Percentiles rank a stretch among this genome's conserved stretches.
Evolutionary conservation across 2,797 vertebrate species (phyloP).

Genomic region (Cynopterus sphinx): DNA sequence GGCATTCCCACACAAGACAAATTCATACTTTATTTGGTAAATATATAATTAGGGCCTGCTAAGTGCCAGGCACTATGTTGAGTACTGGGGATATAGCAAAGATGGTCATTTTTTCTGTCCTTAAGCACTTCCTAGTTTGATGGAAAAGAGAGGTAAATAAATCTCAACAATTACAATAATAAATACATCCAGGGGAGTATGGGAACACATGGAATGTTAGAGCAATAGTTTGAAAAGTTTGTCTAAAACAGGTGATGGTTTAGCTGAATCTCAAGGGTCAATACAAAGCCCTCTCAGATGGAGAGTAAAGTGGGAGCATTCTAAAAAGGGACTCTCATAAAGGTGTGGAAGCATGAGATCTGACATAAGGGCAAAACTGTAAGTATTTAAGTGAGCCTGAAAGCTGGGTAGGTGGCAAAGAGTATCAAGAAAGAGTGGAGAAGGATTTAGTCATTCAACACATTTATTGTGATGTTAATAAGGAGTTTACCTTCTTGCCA

Average conservation of each 20-base stretch:
- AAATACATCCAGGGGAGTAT: background rate
- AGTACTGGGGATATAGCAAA: background rate
- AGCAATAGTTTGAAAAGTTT: background rate
- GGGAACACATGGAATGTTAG: background rate
- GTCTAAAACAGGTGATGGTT: background rate
- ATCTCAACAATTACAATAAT: background rate
- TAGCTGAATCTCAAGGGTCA: background rate
- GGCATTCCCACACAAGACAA: background rate
- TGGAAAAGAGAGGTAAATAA: background rate
- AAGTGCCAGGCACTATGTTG: background rate
- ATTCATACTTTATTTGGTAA: conserved; percentile 10
- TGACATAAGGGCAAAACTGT: background rate
- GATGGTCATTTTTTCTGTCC: background rate
- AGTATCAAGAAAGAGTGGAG: background rate
- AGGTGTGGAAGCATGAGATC: background rate
- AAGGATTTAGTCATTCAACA: background rate
- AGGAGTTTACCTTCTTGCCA: background rate
- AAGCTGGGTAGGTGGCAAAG: background rate
- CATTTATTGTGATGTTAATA: background rate
- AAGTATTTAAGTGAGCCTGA: background rate
- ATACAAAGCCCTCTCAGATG: background rate
- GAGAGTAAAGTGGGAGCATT: background rate
- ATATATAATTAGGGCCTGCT: background rate
- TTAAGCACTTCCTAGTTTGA: background rate
- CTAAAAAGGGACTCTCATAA: background rate